These are phyloP conservation scores for Anhinga anhinga DNA, from an alignment of 2,113 vertebrate species.

Conservation along the genomic window DNA sequence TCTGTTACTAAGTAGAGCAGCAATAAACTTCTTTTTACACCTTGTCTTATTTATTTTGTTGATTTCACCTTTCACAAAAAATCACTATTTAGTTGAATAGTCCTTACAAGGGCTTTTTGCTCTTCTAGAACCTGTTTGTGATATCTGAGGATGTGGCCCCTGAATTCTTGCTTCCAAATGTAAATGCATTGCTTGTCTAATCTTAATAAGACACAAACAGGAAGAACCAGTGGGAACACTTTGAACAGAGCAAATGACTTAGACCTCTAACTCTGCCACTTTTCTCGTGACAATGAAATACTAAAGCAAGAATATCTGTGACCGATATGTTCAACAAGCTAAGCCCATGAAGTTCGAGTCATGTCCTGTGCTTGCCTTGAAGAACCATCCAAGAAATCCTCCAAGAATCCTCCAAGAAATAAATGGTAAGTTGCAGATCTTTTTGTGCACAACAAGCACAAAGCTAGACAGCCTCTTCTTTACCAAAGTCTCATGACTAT, in stretches of 20 bases:
- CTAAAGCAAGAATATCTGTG: neutral
- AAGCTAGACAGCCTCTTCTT: neutral
- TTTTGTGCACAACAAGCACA: neutral
- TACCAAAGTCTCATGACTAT: neutral
- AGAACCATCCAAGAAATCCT: neutral
- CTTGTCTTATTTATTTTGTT: neutral
- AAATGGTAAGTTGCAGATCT: neutral
- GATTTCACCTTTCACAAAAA: neutral
- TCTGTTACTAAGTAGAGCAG: neutral
- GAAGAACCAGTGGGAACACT: neutral
- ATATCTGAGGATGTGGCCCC: neutral
- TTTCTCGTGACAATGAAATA: neutral
- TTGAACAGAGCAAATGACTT: neutral
- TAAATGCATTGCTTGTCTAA: neutral
- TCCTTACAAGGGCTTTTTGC: neutral
- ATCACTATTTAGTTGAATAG: neutral
- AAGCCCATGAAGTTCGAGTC: neutral
- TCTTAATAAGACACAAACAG: neutral
- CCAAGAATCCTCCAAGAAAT: neutral
- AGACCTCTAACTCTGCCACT: neutral
- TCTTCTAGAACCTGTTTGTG: neutral
- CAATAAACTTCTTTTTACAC: neutral
- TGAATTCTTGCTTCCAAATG: neutral
- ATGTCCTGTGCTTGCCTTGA: neutral
- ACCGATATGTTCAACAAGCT: neutral